Base-by-base conservation (phyloP, 35 echinoderm and acorn worm species). In the Apostichopus parvimensis region DNA sequence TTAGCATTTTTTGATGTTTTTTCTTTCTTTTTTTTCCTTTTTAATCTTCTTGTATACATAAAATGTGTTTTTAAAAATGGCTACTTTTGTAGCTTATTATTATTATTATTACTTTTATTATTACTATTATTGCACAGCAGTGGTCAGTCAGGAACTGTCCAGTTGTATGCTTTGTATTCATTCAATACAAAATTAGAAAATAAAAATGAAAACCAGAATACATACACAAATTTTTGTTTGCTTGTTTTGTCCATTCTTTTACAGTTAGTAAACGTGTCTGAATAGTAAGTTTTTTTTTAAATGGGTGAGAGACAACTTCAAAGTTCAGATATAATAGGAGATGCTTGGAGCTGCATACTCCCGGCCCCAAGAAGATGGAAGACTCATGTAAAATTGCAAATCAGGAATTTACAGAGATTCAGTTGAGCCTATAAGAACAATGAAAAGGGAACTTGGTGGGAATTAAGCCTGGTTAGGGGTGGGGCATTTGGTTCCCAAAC, bases 121-220 rank as follows among this genome's bases (percentile, higher is more conserved):
- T 68, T 11, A 68, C 18, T 68, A 11, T 68, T 68, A 68, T 68
- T 68, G 64, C 64, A 68, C 64, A 54, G 6, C 52, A 82, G 52
- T 82, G 79, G 52, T 53, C 79, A 54, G 79, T 82, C 79, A 55
- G 79, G 79, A 53, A 82, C 52, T 54, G 79, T 56, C 79, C 55
- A 55, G 17, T 34, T n/a, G 26, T 82, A 55, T 82, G 21, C 79
- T 82, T 82, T 82, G 79, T 82, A 82, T 82, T 82, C 79, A 82
- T 15, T 82, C 34, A 82, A 81, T 54, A 55, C 45, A 56, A 82
- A 82, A 17, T 82, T 5, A 80, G 9, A 80, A 80, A 53, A 80
- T 53, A 45, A 14, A 81, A 14, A 81, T 45, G 34, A 45, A 45
- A 45, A 45, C 34, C 34, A 45, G 34, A 45, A 45, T 45, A 68